Evolutionary conservation across 1,140 invertebrate species (phyloP).

Genomic region (Formica selysi): DNA sequence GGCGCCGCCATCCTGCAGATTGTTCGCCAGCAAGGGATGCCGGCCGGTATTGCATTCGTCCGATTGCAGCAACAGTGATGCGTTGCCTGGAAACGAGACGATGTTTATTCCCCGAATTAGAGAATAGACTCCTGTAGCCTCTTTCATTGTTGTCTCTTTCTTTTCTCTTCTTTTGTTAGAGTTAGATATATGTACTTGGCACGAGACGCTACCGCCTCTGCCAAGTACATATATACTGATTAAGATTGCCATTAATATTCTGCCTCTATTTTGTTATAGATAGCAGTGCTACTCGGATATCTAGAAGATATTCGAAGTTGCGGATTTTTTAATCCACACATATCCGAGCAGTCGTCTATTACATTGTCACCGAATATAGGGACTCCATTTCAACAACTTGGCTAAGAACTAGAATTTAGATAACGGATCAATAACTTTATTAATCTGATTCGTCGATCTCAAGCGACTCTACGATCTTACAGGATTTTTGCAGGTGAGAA

Average conservation of each 20-base stretch:
- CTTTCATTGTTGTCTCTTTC: no score
- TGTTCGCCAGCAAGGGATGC: slow-evolving; percentile 84
- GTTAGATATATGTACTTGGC: no score
- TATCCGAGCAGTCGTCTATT: neutral
- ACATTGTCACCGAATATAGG: neutral
- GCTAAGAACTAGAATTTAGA: neutral
- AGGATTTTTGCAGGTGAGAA: neutral
- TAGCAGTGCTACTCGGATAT: neutral
- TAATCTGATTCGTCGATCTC: neutral
- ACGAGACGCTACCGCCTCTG: no score
- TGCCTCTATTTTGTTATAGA: neutral
- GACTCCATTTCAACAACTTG: neutral
- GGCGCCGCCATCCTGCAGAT: slow-evolving; percentile 87
- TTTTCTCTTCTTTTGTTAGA: neutral
- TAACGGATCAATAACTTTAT: neutral
- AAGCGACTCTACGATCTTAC: neutral
- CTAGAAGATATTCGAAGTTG: neutral
- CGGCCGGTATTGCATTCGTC: slow-evolving; percentile 83
- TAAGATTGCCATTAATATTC: neutral
- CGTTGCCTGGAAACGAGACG: slow-evolving; percentile 76
- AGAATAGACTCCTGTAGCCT: no score
- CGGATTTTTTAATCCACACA: neutral
- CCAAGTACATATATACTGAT: neutral
- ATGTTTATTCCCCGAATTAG: neutral
- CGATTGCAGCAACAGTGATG: slow-evolving; percentile 78